Percentiles rank a stretch among this genome's conserved stretches.
phyloP scores from a whole-genome alignment of 1,140 invertebrate genomes.

The Drosophila punjabiensis region DNA sequence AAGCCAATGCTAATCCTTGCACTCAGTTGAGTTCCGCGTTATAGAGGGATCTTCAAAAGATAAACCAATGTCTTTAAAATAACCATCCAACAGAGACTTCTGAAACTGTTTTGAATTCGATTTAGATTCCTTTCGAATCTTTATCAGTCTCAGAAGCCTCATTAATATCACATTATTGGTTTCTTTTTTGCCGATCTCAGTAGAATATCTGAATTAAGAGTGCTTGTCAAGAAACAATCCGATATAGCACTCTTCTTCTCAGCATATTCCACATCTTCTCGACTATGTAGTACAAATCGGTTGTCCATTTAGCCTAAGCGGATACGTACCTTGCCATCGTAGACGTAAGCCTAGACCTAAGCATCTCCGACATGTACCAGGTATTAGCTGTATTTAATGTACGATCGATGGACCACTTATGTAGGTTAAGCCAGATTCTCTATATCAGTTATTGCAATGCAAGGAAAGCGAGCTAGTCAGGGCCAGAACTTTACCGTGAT shows the following conservation, averaged over 20 bases:
- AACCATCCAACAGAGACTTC: neutral
- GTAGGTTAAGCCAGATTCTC: conserved; percentile 45
- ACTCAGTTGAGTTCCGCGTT: conserved; percentile 12
- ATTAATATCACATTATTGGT: conserved; percentile 17
- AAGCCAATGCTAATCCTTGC: conserved; percentile 1
- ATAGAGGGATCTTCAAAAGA: conserved; percentile 19
- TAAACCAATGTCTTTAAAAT: neutral
- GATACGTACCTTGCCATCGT: conserved; percentile 65
- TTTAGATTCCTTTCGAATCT: neutral
- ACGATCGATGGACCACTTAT: conserved; percentile 37
- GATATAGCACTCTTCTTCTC: conserved; percentile 4
- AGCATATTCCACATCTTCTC: conserved; percentile 31
- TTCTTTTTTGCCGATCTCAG: conserved; percentile 37
- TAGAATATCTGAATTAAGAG: conserved; percentile 34
- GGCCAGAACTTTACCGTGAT: conserved; percentile 66
- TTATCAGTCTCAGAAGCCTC: neutral
- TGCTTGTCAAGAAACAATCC: conserved; percentile 1
- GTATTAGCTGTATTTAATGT: conserved; percentile 42
- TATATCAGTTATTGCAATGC: conserved; percentile 74
- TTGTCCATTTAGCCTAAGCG: conserved; percentile 65
- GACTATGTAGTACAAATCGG: conserved; percentile 51
- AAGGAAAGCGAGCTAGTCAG: conserved; percentile 78
- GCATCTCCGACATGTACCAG: conserved; percentile 29
- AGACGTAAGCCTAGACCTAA: conserved; percentile 30
- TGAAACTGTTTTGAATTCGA: neutral